Evolutionary conservation across 2,888 invertebrate genomes (phyloP).

Genomic region (Brachylomia viminalis): DNA sequence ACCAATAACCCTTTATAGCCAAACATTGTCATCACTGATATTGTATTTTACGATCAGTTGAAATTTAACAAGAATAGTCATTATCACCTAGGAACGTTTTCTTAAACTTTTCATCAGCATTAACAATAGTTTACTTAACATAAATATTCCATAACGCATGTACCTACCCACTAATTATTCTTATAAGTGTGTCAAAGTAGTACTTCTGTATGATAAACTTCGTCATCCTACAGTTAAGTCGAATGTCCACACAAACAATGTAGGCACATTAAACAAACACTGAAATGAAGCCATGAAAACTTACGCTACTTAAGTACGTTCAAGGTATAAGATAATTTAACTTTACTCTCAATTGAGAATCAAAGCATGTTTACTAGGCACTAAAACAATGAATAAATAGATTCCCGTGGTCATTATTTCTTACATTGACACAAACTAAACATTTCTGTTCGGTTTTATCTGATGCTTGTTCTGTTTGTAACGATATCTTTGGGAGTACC

Average conservation of each 20-base stretch:
- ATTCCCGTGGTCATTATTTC: conserved; percentile 36
- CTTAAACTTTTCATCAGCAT: background rate
- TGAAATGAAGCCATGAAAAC: conserved; percentile 38
- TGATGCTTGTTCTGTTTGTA: conserved; percentile 27
- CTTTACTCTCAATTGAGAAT: conserved; percentile 33
- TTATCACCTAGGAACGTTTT: background rate
- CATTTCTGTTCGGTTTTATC: conserved; percentile 34
- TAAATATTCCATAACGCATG: background rate
- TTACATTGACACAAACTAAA: conserved; percentile 21
- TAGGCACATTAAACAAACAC: conserved; percentile 27
- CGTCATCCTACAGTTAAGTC: conserved; percentile 5
- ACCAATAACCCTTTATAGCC: too few species aligned
- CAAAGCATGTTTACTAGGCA: conserved; percentile 28
- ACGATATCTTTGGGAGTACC: background rate
- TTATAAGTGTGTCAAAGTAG: background rate
- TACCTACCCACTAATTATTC: background rate
- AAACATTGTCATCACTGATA: background rate
- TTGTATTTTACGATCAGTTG: background rate
- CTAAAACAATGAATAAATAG: conserved; percentile 41
- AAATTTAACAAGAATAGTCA: too few species aligned
- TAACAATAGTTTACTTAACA: background rate
- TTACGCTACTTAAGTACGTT: conserved; percentile 1
- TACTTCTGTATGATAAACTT: conserved; percentile 19
- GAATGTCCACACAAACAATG: conserved; percentile 32
- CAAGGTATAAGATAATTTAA: conserved; percentile 33